Evolutionary conservation across 1,140 invertebrate genomes (phyloP), one percentile per base, ranked within the genome.

Genomic region (Bradynema listronoti): DNA sequence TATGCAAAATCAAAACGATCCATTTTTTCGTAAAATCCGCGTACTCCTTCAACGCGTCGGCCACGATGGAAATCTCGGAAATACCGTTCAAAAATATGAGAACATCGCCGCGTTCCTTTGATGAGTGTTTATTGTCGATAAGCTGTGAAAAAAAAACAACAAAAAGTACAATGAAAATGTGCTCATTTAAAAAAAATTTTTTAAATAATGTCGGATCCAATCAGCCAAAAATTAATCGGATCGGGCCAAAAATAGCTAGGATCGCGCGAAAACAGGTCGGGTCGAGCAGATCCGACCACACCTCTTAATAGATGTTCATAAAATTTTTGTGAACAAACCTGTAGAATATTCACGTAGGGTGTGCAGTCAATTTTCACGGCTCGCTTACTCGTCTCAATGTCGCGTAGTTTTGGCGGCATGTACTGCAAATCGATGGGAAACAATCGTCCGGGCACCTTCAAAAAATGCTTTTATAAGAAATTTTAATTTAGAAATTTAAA

Each of bases 71-170:
- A 63, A 99, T 98, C 82, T 98, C 94, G 75, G 86, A 87, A 70
- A 94, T 87, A 19, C 94, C 94, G 78, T 90, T 94, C 60, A 98
- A 82, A 81, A 99, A 99, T 66, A 99, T 88, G 3, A 99, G 81
- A 4, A 97, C 80, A 82, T 99, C 94, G 0, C 94, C 94, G 73
- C 91, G 84, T 81, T 97, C 91, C 54, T 84, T 83, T 45, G 80
- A 85, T 84, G 80, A 78, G 79, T 84, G 80, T 69, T 79, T 75
- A 50, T 86, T 84, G 77, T 95, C 90, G 73, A 97, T 93, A 55
- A 88, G 81, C 77, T 77, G 45, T 36, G 50, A 43, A 68, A 14
- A 46, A 51, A 30, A 43, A 19, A 14, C 9, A 36, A 29, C 1
- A 52, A 63, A 47, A 7, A 4, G 27, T 65, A 11, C 19, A 16